phyloP scores from a whole-genome alignment of 2,888 invertebrate species.

The Allophyes oxyacanthae region DNA sequence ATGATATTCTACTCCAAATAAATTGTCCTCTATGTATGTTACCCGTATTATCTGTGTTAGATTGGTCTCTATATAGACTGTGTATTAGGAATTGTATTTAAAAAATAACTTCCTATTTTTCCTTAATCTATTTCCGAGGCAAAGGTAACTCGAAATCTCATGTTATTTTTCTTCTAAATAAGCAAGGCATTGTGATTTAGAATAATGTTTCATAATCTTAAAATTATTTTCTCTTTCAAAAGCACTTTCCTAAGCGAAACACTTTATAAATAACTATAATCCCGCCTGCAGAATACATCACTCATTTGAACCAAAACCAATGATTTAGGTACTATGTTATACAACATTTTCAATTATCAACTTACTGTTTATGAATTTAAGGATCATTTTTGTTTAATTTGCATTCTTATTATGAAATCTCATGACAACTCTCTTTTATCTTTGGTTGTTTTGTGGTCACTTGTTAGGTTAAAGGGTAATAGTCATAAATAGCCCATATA shows the following conservation, averaged over 20 bases:
- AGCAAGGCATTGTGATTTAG: conserved; percentile 22
- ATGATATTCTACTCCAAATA: conserved; percentile 27
- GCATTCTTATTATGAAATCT: conserved; percentile 37
- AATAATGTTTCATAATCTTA: conserved; percentile 14
- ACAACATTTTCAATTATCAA: conserved; percentile 32
- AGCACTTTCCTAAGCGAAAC: background rate
- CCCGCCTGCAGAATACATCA: conserved; percentile 23
- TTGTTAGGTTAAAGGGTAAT: conserved; percentile 41
- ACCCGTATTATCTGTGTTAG: conserved; percentile 23
- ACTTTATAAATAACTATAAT: background rate
- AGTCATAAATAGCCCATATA: conserved; percentile 40
- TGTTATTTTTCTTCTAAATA: conserved; percentile 3
- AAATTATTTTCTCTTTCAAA: background rate
- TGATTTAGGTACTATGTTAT: conserved; percentile 11
- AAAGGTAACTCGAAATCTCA: conserved; percentile 2
- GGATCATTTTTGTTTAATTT: conserved; percentile 24
- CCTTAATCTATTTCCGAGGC: background rate
- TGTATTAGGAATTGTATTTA: conserved; percentile 11
- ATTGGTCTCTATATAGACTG: conserved; percentile 8
- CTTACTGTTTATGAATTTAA: conserved; percentile 7
- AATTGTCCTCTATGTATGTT: conserved; percentile 25
- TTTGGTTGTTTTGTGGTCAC: conserved; percentile 36
- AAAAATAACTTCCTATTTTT: background rate
- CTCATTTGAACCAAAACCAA: conserved; percentile 32
- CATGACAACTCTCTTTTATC: conserved; percentile 37